Percentiles rank a stretch among this genome's conserved stretches.
Conservation (phyloP, 2,797 vertebrate species). For the Monodelphis domestica region DNA sequence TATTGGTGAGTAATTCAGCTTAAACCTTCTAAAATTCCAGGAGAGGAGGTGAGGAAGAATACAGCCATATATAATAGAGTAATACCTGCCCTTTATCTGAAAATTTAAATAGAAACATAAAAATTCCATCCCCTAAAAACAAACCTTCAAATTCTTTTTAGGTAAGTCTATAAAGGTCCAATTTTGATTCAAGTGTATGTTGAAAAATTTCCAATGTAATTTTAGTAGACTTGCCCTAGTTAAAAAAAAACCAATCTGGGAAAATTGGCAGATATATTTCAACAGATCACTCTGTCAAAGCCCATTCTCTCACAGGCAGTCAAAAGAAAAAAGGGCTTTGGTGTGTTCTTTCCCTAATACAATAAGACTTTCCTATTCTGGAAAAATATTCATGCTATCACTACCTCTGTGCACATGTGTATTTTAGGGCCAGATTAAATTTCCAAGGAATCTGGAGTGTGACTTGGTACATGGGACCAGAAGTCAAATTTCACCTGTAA, state of each 20-base stretch:
- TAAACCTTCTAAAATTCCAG: not conserved
- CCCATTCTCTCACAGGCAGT: not conserved
- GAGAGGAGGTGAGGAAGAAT: not conserved
- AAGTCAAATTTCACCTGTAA: not conserved
- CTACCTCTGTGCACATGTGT: not conserved
- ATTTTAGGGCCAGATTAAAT: not conserved
- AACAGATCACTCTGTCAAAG: not conserved
- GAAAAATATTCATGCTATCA: not conserved
- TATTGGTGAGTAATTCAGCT: not conserved
- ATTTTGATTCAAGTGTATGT: not conserved
- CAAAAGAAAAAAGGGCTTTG: not conserved
- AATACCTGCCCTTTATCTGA: too few species aligned
- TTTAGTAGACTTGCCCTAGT: constrained; percentile 2
- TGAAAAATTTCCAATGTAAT: not conserved
- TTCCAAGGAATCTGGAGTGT: too few species aligned
- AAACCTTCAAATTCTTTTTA: accelerated
- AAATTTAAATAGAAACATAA: not conserved
- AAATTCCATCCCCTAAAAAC: not conserved
- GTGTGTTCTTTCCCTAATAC: not conserved
- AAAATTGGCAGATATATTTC: not conserved
- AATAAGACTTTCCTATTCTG: not conserved
- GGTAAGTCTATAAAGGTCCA: too few species aligned
- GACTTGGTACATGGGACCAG: too few species aligned
- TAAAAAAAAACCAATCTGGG: not conserved
- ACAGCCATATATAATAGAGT: not conserved